Percentiles rank a stretch among this genome's conserved stretches.
These are phyloP conservation scores for Porphyrio hochstetteri DNA, from an alignment of 2,113 vertebrate species.

Conservation along the genomic window DNA sequence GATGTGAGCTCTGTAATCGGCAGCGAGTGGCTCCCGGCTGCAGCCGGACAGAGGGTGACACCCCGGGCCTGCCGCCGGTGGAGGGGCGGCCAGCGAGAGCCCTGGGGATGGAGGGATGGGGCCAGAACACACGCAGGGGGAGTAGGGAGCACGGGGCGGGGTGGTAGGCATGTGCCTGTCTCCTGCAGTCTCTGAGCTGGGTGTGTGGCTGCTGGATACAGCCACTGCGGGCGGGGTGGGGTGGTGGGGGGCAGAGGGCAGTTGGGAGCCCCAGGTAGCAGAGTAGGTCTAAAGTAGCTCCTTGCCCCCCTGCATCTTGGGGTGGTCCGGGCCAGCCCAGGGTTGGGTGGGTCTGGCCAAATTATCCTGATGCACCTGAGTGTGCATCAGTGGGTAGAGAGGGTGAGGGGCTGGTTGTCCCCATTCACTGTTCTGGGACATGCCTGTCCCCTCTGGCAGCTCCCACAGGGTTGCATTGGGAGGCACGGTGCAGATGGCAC, in stretches of 20 bases:
- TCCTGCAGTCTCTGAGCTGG: background rate
- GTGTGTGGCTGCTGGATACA: background rate
- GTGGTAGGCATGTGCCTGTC: background rate
- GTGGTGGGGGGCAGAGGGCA: background rate
- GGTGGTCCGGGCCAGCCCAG: background rate
- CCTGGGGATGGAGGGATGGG: background rate
- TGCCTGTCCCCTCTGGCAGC: background rate
- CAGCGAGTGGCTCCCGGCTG: background rate
- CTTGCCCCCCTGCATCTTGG: background rate
- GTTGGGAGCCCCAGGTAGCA: background rate
- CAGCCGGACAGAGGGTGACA: background rate
- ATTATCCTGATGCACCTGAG: background rate
- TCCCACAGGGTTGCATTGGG: background rate
- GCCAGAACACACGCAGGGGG: background rate
- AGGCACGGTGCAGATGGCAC: background rate
- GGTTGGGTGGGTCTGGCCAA: background rate
- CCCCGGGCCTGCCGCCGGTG: background rate
- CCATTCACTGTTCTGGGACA: background rate
- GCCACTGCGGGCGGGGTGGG: accelerated
- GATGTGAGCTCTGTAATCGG: constrained; percentile 53
- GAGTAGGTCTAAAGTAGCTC: background rate
- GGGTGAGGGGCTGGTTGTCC: background rate
- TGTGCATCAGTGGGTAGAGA: background rate
- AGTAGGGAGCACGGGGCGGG: too few relatives aligned
- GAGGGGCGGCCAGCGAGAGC: background rate